Evolutionary conservation across 2,888 invertebrate genomes (phyloP), one percentile per base, ranked within the genome.

Genomic region (Himalopsyche kuldschensis): DNA sequence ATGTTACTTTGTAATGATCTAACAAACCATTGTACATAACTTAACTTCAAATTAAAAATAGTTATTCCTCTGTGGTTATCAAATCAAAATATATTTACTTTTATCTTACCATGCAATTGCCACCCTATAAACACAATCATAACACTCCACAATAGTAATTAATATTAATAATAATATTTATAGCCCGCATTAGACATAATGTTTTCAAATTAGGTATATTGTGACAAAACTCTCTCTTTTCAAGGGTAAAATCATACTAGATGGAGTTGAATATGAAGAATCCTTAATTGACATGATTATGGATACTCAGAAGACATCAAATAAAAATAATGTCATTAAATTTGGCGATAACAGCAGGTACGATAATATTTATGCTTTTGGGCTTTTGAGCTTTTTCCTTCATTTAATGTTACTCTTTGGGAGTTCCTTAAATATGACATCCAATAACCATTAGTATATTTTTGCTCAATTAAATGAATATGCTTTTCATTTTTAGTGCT

Each of bases 291-390:
- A 97, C 88, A 96, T 98, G 95, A 97, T 99, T 78, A 96, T 97
- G 88, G 94, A 95, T 75, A 99, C 99, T 0, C 98, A 99, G 89
- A 91, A 93, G 5, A 90, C 92, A 87, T 96, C 97, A 10, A 98
- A 99, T 91, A 90, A 93, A 27, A 99, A 99, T 89, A 99, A 98
- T 91, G 96, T 99, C 17, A 99, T 99, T 87, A 97, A 98, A 90
- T 99, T 99, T 89, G 96, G 95, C 88, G 99, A 99, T 89, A 99
- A 99, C 89, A 99, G 98, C 92, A 97, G 96, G 96, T 95, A 89
- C 30, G 32, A 6, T 24, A 4, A n/a, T 15, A 27, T 27, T 75
- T 27, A 27, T 5, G 3, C 24, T 75, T 27, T 30, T 31, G 27
- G 63, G 8, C 63, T 24, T 20, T 63, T 63, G 27, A 4, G 63